Conservation (phyloP, 2,888 invertebrate genomes). For the Drosophila monieri region DNA sequence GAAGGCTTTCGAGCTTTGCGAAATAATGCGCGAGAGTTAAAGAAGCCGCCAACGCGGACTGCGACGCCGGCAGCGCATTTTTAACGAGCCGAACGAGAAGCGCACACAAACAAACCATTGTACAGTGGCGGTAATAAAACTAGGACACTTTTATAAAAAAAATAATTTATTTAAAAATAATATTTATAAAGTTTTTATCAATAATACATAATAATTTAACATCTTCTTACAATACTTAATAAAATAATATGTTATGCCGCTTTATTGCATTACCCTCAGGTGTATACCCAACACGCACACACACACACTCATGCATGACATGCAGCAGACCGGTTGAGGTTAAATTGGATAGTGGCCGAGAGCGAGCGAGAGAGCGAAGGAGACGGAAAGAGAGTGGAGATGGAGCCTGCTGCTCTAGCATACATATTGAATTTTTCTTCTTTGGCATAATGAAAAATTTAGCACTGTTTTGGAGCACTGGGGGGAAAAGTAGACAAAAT, state of each 20-base stretch:
- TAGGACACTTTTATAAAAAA: background rate
- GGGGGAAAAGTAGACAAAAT: slow-evolving; percentile 19
- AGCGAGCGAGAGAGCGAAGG: slow-evolving; percentile 22
- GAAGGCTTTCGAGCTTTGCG: slow-evolving; percentile 50
- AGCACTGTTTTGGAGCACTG: slow-evolving; percentile 49
- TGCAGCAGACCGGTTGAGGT: slow-evolving; percentile 75
- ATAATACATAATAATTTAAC: background rate
- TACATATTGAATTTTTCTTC: slow-evolving; percentile 76
- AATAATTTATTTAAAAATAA: background rate
- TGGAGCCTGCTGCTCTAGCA: slow-evolving; percentile 55
- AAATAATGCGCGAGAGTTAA: slow-evolving; percentile 75
- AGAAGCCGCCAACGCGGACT: slow-evolving; percentile 66
- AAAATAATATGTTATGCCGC: background rate
- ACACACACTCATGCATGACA: slow-evolving; percentile 38
- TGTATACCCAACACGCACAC: slow-evolving; percentile 5
- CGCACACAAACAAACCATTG: slow-evolving; percentile 39
- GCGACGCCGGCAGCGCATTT: slow-evolving; percentile 57
- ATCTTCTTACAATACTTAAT: background rate
- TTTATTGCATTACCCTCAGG: slow-evolving; percentile 13
- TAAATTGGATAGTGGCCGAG: slow-evolving; percentile 73
- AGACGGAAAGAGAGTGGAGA: slow-evolving; percentile 27
- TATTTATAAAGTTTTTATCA: background rate
- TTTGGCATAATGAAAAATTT: slow-evolving; percentile 75
- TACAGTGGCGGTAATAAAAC: slow-evolving; percentile 45
- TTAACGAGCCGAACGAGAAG: slow-evolving; percentile 74